These are phyloP conservation scores for Lepidocyrtoides sp. DNA, from an alignment of 2,888 invertebrate genomes.

Conservation along the genomic window DNA sequence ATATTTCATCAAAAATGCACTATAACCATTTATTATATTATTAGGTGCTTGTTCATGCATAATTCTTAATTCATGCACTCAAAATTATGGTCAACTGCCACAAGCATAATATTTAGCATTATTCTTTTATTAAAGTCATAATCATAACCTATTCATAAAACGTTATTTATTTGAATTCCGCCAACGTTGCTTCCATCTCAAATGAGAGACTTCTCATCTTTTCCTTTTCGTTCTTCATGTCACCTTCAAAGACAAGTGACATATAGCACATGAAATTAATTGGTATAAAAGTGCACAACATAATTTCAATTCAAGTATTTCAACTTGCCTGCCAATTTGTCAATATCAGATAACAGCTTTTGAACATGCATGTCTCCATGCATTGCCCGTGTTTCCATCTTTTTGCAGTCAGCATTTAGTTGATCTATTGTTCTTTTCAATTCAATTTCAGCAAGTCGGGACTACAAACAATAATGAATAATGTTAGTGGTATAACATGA, in stretches of 20 bases:
- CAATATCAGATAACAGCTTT: background rate
- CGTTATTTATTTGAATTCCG: slow-evolving; percentile 14
- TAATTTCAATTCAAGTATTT: background rate
- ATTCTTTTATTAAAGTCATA: too few species aligned
- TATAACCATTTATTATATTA: too few species aligned
- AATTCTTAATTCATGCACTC: too few species aligned
- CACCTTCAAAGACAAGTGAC: background rate
- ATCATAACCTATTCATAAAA: too few species aligned
- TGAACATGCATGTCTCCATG: background rate
- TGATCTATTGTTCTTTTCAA: background rate
- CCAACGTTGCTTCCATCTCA: slow-evolving; percentile 14
- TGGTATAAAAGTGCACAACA: background rate
- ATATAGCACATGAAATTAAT: background rate
- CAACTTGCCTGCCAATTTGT: background rate
- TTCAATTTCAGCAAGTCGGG: slow-evolving; percentile 11
- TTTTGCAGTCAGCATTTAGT: background rate
- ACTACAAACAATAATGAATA: background rate
- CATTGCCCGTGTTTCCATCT: background rate
- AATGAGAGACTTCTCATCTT: background rate
- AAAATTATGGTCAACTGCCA: too few species aligned
- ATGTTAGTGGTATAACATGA: background rate
- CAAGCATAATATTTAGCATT: too few species aligned
- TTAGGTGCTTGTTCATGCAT: too few species aligned
- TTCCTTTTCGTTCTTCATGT: background rate
- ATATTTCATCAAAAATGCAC: too few species aligned